A percentile compares a stretch with the other conserved stretches of the same genome.
Conservation (phyloP, 1,140 invertebrate genomes). For the Sminthurides bifidus region DNA sequence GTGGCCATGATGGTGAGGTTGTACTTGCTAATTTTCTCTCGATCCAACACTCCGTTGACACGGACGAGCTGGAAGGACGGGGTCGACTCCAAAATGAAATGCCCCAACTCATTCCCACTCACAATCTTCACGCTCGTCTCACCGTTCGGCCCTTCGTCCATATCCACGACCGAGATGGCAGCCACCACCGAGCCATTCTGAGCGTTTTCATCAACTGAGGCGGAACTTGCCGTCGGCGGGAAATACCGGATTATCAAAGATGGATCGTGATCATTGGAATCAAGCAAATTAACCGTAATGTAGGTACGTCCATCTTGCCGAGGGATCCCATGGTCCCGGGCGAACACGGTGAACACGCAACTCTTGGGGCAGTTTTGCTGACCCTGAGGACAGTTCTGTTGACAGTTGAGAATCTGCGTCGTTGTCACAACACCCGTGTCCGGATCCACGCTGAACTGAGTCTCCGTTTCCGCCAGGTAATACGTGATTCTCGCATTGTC, state of each 20-base stretch:
- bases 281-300: slow-evolving; percentile 83
- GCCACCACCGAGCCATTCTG: slow-evolving; percentile 78
- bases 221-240: slow-evolving; percentile 63
- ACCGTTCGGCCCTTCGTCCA: slow-evolving; percentile 72
- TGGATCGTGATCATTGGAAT: slow-evolving; percentile 91
- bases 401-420: slow-evolving; percentile 62
- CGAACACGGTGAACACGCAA: slow-evolving; percentile 88
- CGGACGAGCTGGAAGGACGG: slow-evolving; percentile 75
- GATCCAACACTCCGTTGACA: slow-evolving; percentile 81
- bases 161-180: slow-evolving; percentile 80
- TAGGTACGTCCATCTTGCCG: slow-evolving; percentile 84
- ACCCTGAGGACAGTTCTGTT: slow-evolving; percentile 44
- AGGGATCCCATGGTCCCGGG: slow-evolving; percentile 79
- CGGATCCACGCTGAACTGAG: slow-evolving; percentile 75
- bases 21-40: slow-evolving; percentile 82
- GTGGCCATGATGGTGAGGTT: slow-evolving; percentile 82
- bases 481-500: slow-evolving; percentile 87
- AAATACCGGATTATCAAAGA: slow-evolving; percentile 81
- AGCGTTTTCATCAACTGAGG: slow-evolving; percentile 87
- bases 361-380: slow-evolving; percentile 58
- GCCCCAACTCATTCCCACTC: slow-evolving; percentile 76
- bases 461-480: slow-evolving; percentile 68
- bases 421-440: slow-evolving; percentile 69
- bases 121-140: slow-evolving; percentile 70
- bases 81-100: slow-evolving; percentile 74